Conservation (phyloP, 2,113 vertebrate genomes). For the Gobiocypris rarus region DNA sequence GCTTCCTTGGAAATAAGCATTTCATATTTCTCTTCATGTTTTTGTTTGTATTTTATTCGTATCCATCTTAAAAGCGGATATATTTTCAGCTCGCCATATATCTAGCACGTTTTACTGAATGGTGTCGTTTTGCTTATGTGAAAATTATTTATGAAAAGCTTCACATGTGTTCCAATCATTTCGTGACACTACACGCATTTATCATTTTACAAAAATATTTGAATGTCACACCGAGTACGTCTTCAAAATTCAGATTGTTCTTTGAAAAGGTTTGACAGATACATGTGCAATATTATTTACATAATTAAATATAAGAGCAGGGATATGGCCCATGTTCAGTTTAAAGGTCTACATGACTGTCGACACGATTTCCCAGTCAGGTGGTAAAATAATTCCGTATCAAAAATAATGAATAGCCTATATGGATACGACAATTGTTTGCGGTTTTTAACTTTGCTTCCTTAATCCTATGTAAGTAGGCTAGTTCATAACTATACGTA, state of each 20-base stretch:
- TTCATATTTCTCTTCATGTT: not conserved
- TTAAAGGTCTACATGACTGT: not conserved
- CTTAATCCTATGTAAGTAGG: not conserved
- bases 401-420: not conserved
- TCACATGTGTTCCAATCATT: not conserved
- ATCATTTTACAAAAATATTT: not conserved
- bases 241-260: not conserved
- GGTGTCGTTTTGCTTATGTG: not conserved
- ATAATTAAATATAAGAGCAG: not conserved
- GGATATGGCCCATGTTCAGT: not conserved
- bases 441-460: not conserved
- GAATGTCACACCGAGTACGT: not conserved
- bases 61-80: not conserved
- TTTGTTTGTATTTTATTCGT: not conserved
- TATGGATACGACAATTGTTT: not conserved
- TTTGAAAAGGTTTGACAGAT: not conserved
- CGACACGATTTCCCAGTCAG: not conserved
- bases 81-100: not conserved
- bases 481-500: not conserved
- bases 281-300: not conserved
- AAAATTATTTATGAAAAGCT: not conserved
- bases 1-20: not conserved
- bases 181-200: not conserved
- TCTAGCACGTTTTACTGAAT: not conserved
- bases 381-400: not conserved